Conservation (phyloP, 2,888 invertebrate species). For the Oscheius sp. region DNA sequence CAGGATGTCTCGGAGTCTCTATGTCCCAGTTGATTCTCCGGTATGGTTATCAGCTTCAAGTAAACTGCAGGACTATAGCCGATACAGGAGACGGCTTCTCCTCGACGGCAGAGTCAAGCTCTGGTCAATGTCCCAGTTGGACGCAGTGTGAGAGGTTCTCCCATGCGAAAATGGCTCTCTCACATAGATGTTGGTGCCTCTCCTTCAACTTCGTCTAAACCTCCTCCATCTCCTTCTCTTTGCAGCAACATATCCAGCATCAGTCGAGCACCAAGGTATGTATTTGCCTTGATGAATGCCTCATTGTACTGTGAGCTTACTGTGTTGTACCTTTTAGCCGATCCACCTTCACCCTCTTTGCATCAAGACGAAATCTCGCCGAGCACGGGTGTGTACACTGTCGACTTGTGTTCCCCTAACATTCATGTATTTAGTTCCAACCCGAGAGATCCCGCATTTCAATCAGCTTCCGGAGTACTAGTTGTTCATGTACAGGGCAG, state of each 20-base stretch:
- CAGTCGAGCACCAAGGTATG: conserved; percentile 24
- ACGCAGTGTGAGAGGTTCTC: conserved; percentile 50
- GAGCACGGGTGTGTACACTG: conserved; percentile 17
- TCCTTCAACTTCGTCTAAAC: conserved; percentile 11
- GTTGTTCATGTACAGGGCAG: conserved; percentile 28
- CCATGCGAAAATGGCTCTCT: conserved; percentile 60
- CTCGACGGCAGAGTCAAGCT: conserved; percentile 39
- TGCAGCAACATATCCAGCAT: conserved; percentile 27
- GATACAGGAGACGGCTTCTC: conserved; percentile 16
- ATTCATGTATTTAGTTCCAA: conserved; percentile 17
- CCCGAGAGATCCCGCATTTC: conserved; percentile 24
- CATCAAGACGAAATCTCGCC: conserved; percentile 8
- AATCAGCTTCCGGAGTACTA: conserved; percentile 18
- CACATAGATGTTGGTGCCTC: conserved; percentile 48
- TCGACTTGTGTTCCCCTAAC: too few species aligned
- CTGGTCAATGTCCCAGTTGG: conserved; percentile 55
- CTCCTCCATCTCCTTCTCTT: conserved; percentile 19
- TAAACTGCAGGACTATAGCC: conserved; percentile 1
- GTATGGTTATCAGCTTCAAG: background rate
- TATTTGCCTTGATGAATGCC: background rate
- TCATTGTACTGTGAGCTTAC: background rate
- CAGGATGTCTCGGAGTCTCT: conserved; percentile 28
- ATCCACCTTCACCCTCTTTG: conserved; percentile 27
- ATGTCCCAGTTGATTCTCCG: conserved; percentile 25
- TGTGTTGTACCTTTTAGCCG: conserved; percentile 27